These are phyloP conservation scores for Alligator sinensis DNA, from an alignment of 2,113 vertebrate species.

Conservation along the genomic window DNA sequence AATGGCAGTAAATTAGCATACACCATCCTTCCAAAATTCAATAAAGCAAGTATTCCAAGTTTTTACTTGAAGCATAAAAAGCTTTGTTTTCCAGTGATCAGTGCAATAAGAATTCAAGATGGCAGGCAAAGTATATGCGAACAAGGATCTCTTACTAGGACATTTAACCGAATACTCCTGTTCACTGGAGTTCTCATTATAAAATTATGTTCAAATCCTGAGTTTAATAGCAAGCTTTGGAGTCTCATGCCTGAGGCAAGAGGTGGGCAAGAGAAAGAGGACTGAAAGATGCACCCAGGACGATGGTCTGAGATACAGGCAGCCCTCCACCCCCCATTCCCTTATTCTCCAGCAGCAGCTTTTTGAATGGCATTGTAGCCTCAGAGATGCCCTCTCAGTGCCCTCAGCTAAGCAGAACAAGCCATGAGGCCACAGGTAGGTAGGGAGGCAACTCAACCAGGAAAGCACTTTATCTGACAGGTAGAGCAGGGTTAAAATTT, in stretches of 20 bases:
- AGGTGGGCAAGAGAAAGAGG: not conserved
- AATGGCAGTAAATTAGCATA: not conserved
- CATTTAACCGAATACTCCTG: not conserved
- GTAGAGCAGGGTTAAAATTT: not conserved
- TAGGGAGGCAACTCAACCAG: not conserved
- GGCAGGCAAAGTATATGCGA: not conserved
- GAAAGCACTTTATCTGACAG: not conserved
- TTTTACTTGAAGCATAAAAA: not conserved
- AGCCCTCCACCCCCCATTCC: not conserved
- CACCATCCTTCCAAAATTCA: not conserved
- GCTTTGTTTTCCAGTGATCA: not conserved
- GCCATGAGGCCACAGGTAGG: rapidly evolving
- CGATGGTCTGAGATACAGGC: not conserved
- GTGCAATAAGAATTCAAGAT: not conserved
- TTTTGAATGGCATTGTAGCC: not conserved
- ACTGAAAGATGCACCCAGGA: not conserved
- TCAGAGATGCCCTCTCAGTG: not conserved
- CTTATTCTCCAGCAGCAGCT: not conserved
- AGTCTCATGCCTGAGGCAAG: not conserved
- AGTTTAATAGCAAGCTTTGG: not conserved
- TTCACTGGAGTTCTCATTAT: not conserved
- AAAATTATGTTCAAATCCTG: not conserved
- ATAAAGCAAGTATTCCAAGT: not conserved
- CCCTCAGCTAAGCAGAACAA: not conserved
- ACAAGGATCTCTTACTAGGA: not conserved